Evolutionary conservation across 2,113 vertebrate genomes (phyloP).

Genomic region (Chaenogobius annularis): DNA sequence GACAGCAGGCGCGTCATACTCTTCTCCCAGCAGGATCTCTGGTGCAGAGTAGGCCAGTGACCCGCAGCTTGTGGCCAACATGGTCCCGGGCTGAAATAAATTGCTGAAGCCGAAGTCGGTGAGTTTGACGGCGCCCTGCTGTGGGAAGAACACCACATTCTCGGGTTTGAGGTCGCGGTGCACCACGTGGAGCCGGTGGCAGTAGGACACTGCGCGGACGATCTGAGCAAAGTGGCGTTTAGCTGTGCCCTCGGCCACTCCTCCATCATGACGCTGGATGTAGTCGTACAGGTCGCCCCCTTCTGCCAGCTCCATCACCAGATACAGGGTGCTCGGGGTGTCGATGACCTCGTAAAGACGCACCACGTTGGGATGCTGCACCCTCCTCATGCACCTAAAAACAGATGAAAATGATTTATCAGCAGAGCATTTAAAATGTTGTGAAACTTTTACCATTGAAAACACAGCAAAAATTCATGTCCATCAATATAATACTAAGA

Average conservation of each 20-base stretch:
- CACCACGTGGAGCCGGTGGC: constrained; percentile 87
- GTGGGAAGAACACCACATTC: constrained; percentile 89
- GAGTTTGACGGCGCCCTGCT: constrained; percentile 86
- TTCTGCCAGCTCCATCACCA: constrained; percentile 88
- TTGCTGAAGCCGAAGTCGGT: constrained; percentile 91
- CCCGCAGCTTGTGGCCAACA: constrained; percentile 88
- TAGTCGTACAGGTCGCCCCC: constrained; percentile 89
- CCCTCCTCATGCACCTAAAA: constrained; percentile 84
- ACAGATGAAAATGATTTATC: background rate
- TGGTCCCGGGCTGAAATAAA: constrained; percentile 85
- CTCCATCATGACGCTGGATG: constrained; percentile 85
- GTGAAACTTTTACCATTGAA: background rate
- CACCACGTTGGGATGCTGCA: constrained; percentile 90
- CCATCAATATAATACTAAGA: background rate
- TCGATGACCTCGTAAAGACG: constrained; percentile 89
- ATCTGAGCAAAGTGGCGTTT: constrained; percentile 88
- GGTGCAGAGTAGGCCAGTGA: constrained; percentile 88
- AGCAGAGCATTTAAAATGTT: background rate
- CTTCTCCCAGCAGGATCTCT: constrained; percentile 86
- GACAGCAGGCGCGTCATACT: constrained; percentile 86
- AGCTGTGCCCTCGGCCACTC: constrained; percentile 79
- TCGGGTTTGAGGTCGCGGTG: constrained; percentile 89
- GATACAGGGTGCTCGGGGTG: constrained; percentile 87
- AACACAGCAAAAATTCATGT: background rate
- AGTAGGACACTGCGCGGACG: constrained; percentile 85